Evolutionary conservation across 35 echinoderm and acorn worm species (phyloP).

Genomic region (Heliocidaris tuberculata): DNA sequence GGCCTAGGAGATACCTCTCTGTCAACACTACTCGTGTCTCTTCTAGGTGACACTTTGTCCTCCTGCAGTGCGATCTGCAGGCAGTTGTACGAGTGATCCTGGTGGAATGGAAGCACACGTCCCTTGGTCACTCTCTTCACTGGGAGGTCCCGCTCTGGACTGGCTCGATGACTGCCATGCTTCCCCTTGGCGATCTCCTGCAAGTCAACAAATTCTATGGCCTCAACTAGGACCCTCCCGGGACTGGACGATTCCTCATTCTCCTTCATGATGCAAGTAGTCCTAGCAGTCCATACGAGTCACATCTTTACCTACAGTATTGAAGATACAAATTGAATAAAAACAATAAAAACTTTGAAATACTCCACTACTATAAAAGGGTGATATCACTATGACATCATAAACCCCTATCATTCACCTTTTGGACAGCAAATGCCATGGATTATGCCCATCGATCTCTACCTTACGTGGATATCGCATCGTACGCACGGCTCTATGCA

Average conservation of each 20-base stretch:
- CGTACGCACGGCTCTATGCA: too few relatives aligned
- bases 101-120: not conserved
- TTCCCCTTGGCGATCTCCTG: conserved; percentile 15
- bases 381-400: too few relatives aligned
- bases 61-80: conserved; percentile 29
- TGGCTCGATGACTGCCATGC: conserved; percentile 31
- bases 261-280: not conserved
- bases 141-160: conserved; percentile 21
- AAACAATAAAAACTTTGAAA: not conserved
- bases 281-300: not conserved
- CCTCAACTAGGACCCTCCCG: conserved; percentile 26
- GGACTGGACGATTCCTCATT: not conserved
- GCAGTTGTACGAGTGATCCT: conserved; percentile 42
- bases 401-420: too few relatives aligned
- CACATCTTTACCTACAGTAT: not conserved
- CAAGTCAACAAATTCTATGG: conserved; percentile 26
- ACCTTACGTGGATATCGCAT: too few relatives aligned
- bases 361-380: too few relatives aligned
- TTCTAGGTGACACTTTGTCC: not conserved
- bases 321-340: not conserved
- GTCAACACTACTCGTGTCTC: not conserved
- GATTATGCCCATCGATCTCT: too few relatives aligned
- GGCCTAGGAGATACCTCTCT: not conserved
- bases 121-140: not conserved
- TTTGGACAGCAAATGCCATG: too few relatives aligned